Base-by-base conservation (phyloP, 2,113 vertebrate species). In the Arenaria interpres region DNA sequence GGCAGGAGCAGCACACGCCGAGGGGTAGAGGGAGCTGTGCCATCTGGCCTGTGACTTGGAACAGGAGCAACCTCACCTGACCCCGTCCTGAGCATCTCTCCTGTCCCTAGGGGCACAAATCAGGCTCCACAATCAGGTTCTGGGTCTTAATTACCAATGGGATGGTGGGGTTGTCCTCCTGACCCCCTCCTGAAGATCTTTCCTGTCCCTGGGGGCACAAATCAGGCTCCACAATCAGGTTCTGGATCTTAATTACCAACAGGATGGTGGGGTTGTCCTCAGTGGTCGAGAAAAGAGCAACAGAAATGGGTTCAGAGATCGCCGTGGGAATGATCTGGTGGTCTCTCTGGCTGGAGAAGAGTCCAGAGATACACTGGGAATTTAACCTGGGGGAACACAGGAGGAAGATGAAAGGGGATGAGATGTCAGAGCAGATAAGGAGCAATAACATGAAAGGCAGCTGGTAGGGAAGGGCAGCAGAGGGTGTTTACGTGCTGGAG, bases 161-260 rank as follows among this genome's bases (percentile, higher is more conserved):
- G 46, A 48, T 48, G 46, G 46, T 48, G 46, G 46, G 21, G 46
- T 48, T 48, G 46, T 46, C 45, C 45, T 45, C 45, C 45, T 45
- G 45, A 45, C 45, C 45, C 45, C 45, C 45, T 45, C 45, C 45
- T 45, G 45, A 24, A 54, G 57, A 27, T 7, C 30, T 8, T 22
- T 6, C 30, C 1, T 9, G 3, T 9, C 27, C 2, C 32, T 5
- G 32, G 10, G 48, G 27, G 35, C 19, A 39, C 57, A 13, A 16
- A 56, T 1, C 37, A 33, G 3, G 2, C 16, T 0, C 0, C 10
- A 2, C 48, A 22, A 10, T 10, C 6, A 2, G 33, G 23, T 8
- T 7, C 8, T 7, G 41, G 48, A 13, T 6, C 22, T 41, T 20
- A 13, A 2, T 45, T 48, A 45, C 74, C 45, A 4, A 0, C 2